A percentile compares a stretch with the other conserved stretches of the same genome.
Conservation (phyloP, 2,113 vertebrate genomes). For the Ariopsis seemanni region DNA sequence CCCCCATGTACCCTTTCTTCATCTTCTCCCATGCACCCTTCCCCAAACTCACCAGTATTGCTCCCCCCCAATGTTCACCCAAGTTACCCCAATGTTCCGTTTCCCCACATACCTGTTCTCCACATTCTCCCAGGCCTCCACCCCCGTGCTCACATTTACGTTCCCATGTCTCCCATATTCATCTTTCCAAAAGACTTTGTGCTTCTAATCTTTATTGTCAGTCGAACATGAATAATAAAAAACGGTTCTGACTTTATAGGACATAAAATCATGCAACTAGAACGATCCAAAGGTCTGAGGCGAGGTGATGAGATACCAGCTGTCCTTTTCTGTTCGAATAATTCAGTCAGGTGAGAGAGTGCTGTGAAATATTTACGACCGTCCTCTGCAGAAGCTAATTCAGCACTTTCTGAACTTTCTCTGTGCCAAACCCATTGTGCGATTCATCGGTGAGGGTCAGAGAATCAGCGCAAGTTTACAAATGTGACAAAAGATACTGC, state of each 20-base stretch:
- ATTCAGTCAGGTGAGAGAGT: slow-evolving; percentile 37
- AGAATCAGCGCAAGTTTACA: background rate
- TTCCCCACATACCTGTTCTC: background rate
- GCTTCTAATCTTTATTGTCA: background rate
- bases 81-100: background rate
- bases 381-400: slow-evolving; percentile 38
- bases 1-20: background rate
- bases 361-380: slow-evolving; percentile 44
- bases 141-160: background rate
- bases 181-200: background rate
- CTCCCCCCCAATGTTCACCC: background rate
- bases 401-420: slow-evolving; percentile 10
- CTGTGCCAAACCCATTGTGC: background rate
- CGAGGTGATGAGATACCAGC: background rate
- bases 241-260: background rate
- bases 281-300: slow-evolving; percentile 25
- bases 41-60: background rate
- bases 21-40: background rate
- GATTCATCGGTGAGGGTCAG: slow-evolving; percentile 9
- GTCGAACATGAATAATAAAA: slow-evolving; percentile 1
- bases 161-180: background rate
- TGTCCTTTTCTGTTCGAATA: slow-evolving; percentile 11
- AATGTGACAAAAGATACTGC: background rate
- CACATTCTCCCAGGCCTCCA: background rate
- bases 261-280: slow-evolving; percentile 10